phyloP scores from a whole-genome alignment of 2,888 invertebrate species.

The Agrotis clavis region DNA sequence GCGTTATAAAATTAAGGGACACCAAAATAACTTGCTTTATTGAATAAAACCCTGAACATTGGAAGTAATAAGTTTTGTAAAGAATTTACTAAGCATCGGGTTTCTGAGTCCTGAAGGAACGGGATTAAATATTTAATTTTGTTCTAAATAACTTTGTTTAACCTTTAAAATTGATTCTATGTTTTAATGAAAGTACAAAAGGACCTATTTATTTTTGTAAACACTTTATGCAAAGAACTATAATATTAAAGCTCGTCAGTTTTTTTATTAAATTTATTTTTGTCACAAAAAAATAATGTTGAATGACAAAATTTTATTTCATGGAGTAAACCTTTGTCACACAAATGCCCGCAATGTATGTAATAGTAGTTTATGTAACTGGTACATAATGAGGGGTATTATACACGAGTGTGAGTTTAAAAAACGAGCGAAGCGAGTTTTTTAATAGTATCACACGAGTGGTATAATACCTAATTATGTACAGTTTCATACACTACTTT shows the following conservation, averaged over 20 bases:
- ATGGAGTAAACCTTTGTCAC: conserved; percentile 26
- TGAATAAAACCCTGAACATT: conserved; percentile 50
- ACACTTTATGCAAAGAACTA: conserved; percentile 7
- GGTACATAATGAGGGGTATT: too few relatives aligned
- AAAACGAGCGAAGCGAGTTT: too few relatives aligned
- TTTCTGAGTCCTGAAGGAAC: conserved; percentile 44
- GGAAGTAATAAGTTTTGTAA: conserved; percentile 52
- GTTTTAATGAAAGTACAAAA: conserved; percentile 44
- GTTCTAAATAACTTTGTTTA: conserved; percentile 51
- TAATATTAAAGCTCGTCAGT: background rate
- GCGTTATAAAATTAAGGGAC: conserved; percentile 29
- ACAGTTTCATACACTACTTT: too few relatives aligned
- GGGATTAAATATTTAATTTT: conserved; percentile 60
- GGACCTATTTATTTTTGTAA: conserved; percentile 9
- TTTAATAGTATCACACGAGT: too few relatives aligned
- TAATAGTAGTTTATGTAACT: too few relatives aligned
- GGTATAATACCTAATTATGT: too few relatives aligned
- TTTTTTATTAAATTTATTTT: conserved; percentile 20
- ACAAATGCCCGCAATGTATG: conserved; percentile 26
- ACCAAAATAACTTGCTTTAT: conserved; percentile 52
- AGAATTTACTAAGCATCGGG: conserved; percentile 54
- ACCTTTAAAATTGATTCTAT: conserved; percentile 46
- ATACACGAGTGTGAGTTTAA: too few relatives aligned
- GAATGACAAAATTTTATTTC: conserved; percentile 20
- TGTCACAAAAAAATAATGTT: conserved; percentile 27